These are phyloP conservation scores for Nineta flava DNA, from an alignment of 2,888 invertebrate species.

Conservation along the genomic window DNA sequence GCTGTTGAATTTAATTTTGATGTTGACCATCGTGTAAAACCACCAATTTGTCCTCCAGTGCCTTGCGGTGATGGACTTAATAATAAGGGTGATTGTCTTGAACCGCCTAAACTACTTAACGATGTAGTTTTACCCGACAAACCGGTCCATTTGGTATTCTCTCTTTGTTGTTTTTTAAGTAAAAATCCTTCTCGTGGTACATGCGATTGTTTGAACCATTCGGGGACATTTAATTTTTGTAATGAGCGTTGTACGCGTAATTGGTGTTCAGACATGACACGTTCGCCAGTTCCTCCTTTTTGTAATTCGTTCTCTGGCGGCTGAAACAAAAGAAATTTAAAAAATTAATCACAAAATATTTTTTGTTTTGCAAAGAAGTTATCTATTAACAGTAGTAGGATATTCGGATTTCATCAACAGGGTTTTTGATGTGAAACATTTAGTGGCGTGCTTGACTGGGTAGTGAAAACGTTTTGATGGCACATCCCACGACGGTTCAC, in stretches of 20 bases:
- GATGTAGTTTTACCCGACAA: conserved; percentile 60
- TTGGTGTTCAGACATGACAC: conserved; percentile 86
- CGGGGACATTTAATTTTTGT: conserved; percentile 86
- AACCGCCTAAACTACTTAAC: conserved; percentile 45
- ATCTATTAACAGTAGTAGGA: not conserved
- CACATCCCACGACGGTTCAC: no score
- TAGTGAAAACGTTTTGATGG: no score
- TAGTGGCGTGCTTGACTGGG: no score
- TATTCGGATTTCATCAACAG: no score
- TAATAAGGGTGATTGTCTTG: conserved; percentile 22
- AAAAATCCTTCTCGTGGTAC: conserved; percentile 66
- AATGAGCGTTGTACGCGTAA: conserved; percentile 82
- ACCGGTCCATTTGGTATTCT: conserved; percentile 26
- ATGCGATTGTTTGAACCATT: conserved; percentile 70
- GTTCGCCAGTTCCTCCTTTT: conserved; percentile 60
- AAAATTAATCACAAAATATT: not conserved
- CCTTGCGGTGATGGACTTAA: conserved; percentile 25
- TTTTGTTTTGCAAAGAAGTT: not conserved
- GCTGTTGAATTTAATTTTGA: conserved; percentile 58
- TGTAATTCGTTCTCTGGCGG: conserved; percentile 90
- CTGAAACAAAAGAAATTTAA: conserved; percentile 33
- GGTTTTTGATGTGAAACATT: no score
- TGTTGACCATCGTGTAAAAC: conserved; percentile 55
- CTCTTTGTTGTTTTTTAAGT: conserved; percentile 62
- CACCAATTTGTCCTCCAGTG: conserved; percentile 17